Evolutionary conservation across 2,797 vertebrate genomes (phyloP), one percentile per base, ranked within the genome.

Genomic region (Lithobates sylvaticus): DNA sequence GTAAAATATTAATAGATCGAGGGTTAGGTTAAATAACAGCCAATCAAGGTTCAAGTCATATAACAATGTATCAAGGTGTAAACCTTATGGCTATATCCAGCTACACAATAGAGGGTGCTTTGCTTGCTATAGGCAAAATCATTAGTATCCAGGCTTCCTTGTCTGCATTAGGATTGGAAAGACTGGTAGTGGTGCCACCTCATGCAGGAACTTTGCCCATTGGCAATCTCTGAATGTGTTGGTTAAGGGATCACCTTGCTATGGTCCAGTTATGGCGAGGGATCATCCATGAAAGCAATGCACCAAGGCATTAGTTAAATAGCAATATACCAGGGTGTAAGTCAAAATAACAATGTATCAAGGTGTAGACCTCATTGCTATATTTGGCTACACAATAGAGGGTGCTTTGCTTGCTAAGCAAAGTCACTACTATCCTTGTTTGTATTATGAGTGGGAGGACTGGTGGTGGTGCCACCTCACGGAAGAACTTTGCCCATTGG

Each of bases 161-260:
- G 18, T 27, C 64, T 67, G 76, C 81, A 65, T 69, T 74, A 39
- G 21, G 21, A 47, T 39, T 21, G 78, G 77, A 15, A 21, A 39
- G 67, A 44, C 68, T 70, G 74, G 10, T 32, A 39, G 18, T 54
- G 76, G 36, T 75, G 76, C 81, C 76, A 75, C 34, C 72, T 87
- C 16, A 78, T 78, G 89, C 90, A 93, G 88, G 92, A 92, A 94
- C 88, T 89, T 87, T 87, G 34, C 26, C 88, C 83, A 89, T 89
- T 92, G 92, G 93, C 93, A 94, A 94, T 89, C 90, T 91, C 90
- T 72, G 42, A 88, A 90, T 88, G 91, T 88, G 89, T 88, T 85
- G 88, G 92, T 94, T 86, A 26, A 88, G 91, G 93, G 92, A 93
- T 88, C 89, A 90, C 91, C 93, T 90, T 93, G 92, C 88, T 84